These are phyloP conservation scores for Phocides pigmalion DNA, from an alignment of 1,140 invertebrate species.

Conservation along the genomic window DNA sequence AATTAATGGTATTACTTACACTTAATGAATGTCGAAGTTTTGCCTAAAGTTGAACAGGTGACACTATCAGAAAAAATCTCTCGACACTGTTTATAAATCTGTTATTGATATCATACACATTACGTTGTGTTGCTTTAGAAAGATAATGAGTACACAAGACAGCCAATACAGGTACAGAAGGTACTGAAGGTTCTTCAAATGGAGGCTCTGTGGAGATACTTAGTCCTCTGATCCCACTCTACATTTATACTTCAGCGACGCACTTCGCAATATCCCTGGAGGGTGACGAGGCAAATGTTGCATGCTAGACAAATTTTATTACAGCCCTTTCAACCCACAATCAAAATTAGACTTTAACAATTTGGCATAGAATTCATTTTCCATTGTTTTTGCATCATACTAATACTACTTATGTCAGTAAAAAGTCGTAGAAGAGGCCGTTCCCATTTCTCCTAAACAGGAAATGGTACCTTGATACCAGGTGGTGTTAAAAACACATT, in stretches of 20 bases:
- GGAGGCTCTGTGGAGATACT: neutral
- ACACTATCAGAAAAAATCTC: too few species aligned
- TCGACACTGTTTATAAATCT: too few species aligned
- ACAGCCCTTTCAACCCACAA: conserved; percentile 21
- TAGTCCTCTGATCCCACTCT: conserved; percentile 17
- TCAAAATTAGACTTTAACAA: conserved; percentile 33
- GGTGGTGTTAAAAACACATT: neutral
- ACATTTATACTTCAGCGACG: conserved; percentile 43
- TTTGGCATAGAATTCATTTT: conserved; percentile 12
- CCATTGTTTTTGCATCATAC: neutral
- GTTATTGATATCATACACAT: too few species aligned
- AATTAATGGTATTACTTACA: too few species aligned
- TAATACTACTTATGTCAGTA: conserved; percentile 46
- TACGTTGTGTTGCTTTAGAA: too few species aligned
- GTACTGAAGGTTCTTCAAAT: neutral
- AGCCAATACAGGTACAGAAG: too few species aligned
- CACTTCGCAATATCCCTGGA: conserved; percentile 43
- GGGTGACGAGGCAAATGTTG: conserved; percentile 50
- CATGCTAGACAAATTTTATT: conserved; percentile 55
- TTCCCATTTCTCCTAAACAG: conserved; percentile 25
- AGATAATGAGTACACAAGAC: too few species aligned
- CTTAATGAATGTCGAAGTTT: too few species aligned
- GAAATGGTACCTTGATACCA: neutral
- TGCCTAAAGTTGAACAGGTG: too few species aligned
- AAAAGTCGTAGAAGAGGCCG: conserved; percentile 44